Evolutionary conservation across 2,888 invertebrate species (phyloP).

Genomic region (Unio delphinus): DNA sequence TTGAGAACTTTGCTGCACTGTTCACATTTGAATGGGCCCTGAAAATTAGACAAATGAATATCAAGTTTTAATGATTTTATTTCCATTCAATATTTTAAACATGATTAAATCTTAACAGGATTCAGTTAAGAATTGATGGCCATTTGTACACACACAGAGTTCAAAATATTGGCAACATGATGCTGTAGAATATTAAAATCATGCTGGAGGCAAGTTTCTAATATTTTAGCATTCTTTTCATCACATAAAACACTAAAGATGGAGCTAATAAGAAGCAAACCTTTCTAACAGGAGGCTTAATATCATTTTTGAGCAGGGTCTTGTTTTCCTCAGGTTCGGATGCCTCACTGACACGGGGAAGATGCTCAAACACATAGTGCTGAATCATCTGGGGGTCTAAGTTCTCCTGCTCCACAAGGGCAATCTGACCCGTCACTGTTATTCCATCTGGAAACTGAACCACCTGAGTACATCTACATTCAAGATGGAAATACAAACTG

Average conservation of each 20-base stretch:
- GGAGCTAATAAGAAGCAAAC: constrained; percentile 19
- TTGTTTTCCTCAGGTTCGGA: constrained; percentile 18
- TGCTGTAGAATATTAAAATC: too few species aligned
- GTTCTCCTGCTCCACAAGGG: constrained; percentile 48
- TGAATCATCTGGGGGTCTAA: constrained; percentile 44
- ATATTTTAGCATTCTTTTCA: too few species aligned
- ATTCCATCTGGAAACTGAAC: constrained; percentile 27
- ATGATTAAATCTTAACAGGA: too few species aligned
- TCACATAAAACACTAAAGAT: too few species aligned
- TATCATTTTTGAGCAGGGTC: constrained; percentile 29
- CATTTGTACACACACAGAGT: too few species aligned
- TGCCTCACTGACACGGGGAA: constrained; percentile 22
- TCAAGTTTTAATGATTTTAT: neutral
- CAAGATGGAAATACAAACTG: neutral
- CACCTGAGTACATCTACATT: constrained; percentile 15
- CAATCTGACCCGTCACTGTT: constrained; percentile 37
- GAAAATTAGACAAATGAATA: constrained; percentile 5
- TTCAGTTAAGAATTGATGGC: too few species aligned
- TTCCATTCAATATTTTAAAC: neutral
- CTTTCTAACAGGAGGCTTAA: constrained; percentile 62
- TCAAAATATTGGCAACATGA: too few species aligned
- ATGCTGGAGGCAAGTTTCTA: too few species aligned
- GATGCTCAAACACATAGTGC: constrained; percentile 43
- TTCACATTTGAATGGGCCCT: constrained; percentile 74
- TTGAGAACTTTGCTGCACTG: constrained; percentile 74